phyloP scores from a whole-genome alignment of 30 jellyfish, hydroid and myxozoan genomes.

The Aurelia sp. region DNA sequence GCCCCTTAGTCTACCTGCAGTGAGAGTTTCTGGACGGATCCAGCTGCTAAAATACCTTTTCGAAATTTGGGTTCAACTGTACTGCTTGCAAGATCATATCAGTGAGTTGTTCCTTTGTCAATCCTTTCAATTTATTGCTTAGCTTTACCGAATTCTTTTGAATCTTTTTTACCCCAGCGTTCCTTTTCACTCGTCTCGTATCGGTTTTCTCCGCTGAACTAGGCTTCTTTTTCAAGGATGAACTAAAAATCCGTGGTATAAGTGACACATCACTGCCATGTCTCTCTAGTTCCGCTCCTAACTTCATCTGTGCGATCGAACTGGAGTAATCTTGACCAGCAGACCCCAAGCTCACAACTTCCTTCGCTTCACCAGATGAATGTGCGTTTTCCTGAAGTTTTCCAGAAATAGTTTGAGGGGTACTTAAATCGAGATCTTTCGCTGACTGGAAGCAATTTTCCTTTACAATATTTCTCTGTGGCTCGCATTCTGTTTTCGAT shows the following conservation, averaged over 20 bases:
- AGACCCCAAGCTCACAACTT: slow-evolving; percentile 2
- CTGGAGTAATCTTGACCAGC: slow-evolving; percentile 15
- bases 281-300: slow-evolving; percentile 9
- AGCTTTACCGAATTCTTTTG: slow-evolving; percentile 7
- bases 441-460: no score
- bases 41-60: slow-evolving; percentile 2
- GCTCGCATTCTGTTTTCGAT: no score
- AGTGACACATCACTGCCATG: slow-evolving; percentile 21
- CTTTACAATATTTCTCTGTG: no score
- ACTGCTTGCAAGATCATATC: slow-evolving; percentile 36
- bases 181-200: neutral
- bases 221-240: slow-evolving; percentile 8
- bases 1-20: no score
- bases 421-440: no score
- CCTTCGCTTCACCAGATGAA: no score
- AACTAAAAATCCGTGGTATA: neutral
- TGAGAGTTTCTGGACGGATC: no score
- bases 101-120: slow-evolving; percentile 49
- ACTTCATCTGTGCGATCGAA: neutral
- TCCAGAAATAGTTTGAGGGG: no score
- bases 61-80: slow-evolving; percentile 7
- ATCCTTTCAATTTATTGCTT: neutral
- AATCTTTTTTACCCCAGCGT: slow-evolving; percentile 3
- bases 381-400: no score
- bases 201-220: neutral